These are phyloP conservation scores for Pterocles burchelli DNA, from an alignment of 2,113 vertebrate species.

Conservation along the genomic window DNA sequence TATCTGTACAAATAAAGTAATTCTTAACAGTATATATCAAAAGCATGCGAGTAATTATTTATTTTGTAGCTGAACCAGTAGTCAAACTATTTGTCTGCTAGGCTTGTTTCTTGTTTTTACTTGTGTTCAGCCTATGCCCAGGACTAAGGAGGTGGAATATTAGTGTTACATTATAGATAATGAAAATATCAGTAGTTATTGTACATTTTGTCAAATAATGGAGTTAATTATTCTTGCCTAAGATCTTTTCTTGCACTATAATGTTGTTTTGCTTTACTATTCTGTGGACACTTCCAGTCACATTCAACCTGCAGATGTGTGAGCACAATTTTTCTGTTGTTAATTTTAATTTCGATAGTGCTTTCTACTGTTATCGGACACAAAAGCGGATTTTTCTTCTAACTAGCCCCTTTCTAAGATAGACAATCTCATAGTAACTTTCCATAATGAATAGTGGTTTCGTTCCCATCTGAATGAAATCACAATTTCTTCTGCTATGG, in stretches of 20 bases:
- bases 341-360: background rate
- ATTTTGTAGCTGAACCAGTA: background rate
- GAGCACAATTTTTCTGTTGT: background rate
- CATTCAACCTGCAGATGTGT: background rate
- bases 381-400: background rate
- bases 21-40: background rate
- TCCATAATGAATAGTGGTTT: background rate
- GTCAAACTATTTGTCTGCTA: background rate
- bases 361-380: background rate
- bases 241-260: background rate
- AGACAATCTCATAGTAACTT: background rate
- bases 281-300: background rate
- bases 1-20: background rate
- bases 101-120: background rate
- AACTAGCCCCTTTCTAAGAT: background rate
- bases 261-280: background rate
- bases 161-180: background rate
- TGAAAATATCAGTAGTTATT: background rate
- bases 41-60: background rate
- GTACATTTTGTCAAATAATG: background rate
- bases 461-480: background rate
- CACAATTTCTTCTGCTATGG: rapidly evolving
- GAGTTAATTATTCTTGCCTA: background rate
- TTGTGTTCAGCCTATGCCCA: background rate
- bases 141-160: background rate